Base-by-base conservation (phyloP, 2,113 vertebrate genomes). In the Microcebus lehilahytsara region DNA sequence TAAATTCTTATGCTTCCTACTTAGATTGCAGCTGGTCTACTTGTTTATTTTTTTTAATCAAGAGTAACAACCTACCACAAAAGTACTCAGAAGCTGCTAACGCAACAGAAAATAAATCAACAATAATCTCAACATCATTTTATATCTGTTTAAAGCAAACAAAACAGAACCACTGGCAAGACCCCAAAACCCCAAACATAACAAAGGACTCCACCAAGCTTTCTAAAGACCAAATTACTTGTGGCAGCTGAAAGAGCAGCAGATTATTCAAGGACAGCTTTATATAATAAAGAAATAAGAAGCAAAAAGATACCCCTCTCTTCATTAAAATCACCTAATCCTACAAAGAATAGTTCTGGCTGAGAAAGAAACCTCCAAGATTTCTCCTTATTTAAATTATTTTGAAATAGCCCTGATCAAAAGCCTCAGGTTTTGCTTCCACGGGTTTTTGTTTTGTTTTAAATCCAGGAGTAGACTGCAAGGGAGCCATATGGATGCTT, bases 21-120 rank as follows among this genome's bases (percentile, higher is more conserved):
- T 89, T 84, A n/a, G 51, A 78, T 20, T 77, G n/a, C 27, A 89
- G 74, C 53, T 19, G 34, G 27, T 93, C 58, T 66, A 42, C 56
- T 83, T 96, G 75, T 53, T 92, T 96, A 56, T 49, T 85, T 94
- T 95, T 96, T 96, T 95, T 40, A 89, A 46, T 87, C 66, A 53
- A 92, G 51, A 93, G 80, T 89, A 94, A 75, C 56, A 95, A 92
- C 71, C 75, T 22, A 92, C 66, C 90, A 91, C 90, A 96, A 85
- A 97, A 97, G 78, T 64, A 91, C 53, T 89, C 72, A 97, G 77
- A 94, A 95, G 91, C 79, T 92, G 92, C 92, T 91, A 92, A 93
- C 74, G 95, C 62, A 87, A 91, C 62, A 96, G 81, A 92, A 94
- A 89, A 79, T 14, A 88, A 96, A 89, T 78, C 71, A 95, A 64